Base-by-base conservation (phyloP, 2,888 invertebrate genomes). In the Crematogaster levior region DNA sequence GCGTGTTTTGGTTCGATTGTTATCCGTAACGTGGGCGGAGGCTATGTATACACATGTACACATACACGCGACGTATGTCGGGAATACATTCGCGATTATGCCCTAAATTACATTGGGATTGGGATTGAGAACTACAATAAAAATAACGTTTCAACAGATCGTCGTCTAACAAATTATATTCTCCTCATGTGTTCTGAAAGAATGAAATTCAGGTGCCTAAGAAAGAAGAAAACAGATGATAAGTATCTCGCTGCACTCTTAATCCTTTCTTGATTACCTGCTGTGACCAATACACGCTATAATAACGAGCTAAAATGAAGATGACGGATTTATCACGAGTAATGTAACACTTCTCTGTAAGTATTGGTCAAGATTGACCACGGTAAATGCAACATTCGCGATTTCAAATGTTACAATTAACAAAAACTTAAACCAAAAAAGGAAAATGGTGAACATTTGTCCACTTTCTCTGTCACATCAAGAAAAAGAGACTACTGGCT, bases 1-100 rank as follows among this genome's bases (percentile, higher is more conserved):
- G 56, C 65, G 40, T 60, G 80, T 85, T 84, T 82, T 48, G 53
- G 80, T 86, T 85, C 24, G 58, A 53, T 48, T 27, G 65, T 79
- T 63, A 53, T 83, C 60, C 77, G 66, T 80, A 77, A 66, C 53
- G 48, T 73, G 65, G 56, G 70, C 70, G 53, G 9, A 40, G 30
- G 58, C 65, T 18, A 58, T 61, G 27, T 65, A 68, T 12, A 61
- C 10, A 51, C 37, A 34, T n/a, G 43, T 58, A 30, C n/a, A 30
- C 30, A 6, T 60, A 12, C 12, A 21, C 27, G 15, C 58, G 34
- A 1, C 4, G 58, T 10, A 56, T 66, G 15, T 63, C 27, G 65
- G 60, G n/a, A 24, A 65, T 9, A 40, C 58, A 21, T 3, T 70
- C 37, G 27, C 27, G 18, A 43, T 21, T 12, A 30, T 18, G 15